Percentiles rank a stretch among this genome's conserved stretches.
Conservation (phyloP, 2,113 vertebrate genomes). For the Vidua macroura region DNA sequence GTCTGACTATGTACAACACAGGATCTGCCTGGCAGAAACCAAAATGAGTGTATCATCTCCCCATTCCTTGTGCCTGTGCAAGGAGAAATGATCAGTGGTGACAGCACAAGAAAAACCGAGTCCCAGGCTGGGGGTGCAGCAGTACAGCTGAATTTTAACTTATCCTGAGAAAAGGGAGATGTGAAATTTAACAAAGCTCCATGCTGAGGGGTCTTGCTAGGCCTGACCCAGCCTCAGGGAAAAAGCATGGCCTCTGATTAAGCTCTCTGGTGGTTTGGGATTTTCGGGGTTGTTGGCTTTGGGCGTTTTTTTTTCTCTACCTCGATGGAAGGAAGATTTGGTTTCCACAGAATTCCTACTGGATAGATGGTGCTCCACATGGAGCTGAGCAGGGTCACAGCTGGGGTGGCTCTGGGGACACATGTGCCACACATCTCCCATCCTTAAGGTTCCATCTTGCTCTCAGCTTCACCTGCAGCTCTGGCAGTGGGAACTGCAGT, state of each 20-base stretch:
- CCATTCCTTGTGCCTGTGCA: not conserved
- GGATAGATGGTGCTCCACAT: accelerated
- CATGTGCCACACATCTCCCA: accelerated
- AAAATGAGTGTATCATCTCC: accelerated
- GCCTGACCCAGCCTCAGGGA: not conserved
- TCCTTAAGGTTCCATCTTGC: not conserved
- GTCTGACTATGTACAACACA: not conserved
- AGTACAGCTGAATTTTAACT: not conserved
- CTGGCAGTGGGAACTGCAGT: not conserved
- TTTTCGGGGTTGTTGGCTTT: accelerated
- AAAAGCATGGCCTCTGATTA: not conserved
- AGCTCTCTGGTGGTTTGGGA: not conserved
- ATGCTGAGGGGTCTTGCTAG: not conserved
- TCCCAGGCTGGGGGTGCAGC: not conserved
- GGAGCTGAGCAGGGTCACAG: not conserved
- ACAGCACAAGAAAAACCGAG: not conserved
- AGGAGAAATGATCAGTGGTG: not conserved
- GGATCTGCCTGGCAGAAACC: not conserved
- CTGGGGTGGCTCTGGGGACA: not conserved
- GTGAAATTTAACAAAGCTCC: not conserved
- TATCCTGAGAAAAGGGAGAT: not conserved
- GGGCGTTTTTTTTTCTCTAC: accelerated
- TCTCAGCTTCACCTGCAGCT: not conserved
- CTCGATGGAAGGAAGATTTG: not conserved
- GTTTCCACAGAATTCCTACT: not conserved